phyloP scores from a whole-genome alignment of 1,140 invertebrate genomes.

The Andricus grossulariae region DNA sequence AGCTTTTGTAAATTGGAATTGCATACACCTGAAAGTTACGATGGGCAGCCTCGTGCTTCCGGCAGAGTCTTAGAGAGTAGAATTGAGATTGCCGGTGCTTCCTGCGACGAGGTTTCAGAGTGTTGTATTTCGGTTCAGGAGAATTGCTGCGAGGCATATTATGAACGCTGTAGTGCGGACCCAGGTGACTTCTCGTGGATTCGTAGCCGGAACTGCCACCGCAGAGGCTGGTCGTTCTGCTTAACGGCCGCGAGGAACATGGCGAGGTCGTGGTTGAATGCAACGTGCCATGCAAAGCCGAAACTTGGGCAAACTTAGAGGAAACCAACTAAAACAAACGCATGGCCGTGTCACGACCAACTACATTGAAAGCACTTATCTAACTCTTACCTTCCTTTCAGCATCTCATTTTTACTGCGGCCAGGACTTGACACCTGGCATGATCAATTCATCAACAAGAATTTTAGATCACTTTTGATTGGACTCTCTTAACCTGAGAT shows the following conservation, averaged over 20 bases:
- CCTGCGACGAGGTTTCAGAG: constrained; percentile 65
- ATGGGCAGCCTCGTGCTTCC: constrained; percentile 59
- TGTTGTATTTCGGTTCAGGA: constrained; percentile 69
- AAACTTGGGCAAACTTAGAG: constrained; percentile 71
- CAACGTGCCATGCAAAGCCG: constrained; percentile 73
- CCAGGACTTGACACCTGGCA: background rate
- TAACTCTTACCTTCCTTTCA: constrained; percentile 18
- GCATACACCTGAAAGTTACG: constrained; percentile 69
- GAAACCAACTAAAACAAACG: constrained; percentile 72
- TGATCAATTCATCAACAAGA: background rate
- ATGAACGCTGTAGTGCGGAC: constrained; percentile 68
- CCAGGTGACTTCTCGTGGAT: constrained; percentile 78
- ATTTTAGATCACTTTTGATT: background rate
- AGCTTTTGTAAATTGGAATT: constrained; percentile 72
- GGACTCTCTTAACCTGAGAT: too few species aligned
- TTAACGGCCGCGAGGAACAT: constrained; percentile 64
- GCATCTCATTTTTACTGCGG: background rate
- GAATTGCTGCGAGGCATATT: constrained; percentile 72
- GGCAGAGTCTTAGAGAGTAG: constrained; percentile 69
- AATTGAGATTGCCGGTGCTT: constrained; percentile 71
- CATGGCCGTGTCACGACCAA: constrained; percentile 32
- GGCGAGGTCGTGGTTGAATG: constrained; percentile 64
- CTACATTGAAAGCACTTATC: constrained; percentile 27
- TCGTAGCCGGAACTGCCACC: constrained; percentile 79
- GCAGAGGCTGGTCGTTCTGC: constrained; percentile 73